Conservation (phyloP, 2,113 vertebrate genomes). For the Callithrix jacchus region DNA sequence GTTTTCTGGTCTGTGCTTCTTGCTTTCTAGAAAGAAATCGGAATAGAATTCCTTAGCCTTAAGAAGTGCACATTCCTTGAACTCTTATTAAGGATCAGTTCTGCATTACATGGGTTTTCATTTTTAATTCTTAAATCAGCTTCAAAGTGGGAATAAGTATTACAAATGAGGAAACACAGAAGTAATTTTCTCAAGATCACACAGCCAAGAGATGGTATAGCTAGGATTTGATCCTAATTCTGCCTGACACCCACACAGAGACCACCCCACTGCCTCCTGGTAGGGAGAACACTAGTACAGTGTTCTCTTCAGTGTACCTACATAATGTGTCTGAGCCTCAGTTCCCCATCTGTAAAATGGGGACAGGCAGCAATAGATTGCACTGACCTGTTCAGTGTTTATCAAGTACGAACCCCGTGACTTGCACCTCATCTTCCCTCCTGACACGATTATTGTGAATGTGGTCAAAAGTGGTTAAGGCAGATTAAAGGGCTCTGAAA, state of each 20-base stretch:
- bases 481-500: background rate
- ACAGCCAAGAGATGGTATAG: background rate
- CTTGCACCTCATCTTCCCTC: fast-evolving
- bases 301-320: too few species aligned
- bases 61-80: background rate
- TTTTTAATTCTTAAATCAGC: background rate
- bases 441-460: fast-evolving
- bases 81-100: background rate
- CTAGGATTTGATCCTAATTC: background rate
- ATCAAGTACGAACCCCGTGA: background rate
- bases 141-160: background rate
- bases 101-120: background rate
- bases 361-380: background rate
- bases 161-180: background rate
- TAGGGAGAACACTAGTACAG: too few species aligned
- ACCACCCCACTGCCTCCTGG: too few species aligned
- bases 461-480: background rate
- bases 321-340: background rate
- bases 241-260: background rate
- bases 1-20: background rate
- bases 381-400: background rate
- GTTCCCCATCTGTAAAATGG: background rate
- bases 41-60: background rate
- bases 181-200: background rate
- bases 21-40: background rate